phyloP scores from a whole-genome alignment of 2,113 vertebrate species.

The Pholis gunnellus region DNA sequence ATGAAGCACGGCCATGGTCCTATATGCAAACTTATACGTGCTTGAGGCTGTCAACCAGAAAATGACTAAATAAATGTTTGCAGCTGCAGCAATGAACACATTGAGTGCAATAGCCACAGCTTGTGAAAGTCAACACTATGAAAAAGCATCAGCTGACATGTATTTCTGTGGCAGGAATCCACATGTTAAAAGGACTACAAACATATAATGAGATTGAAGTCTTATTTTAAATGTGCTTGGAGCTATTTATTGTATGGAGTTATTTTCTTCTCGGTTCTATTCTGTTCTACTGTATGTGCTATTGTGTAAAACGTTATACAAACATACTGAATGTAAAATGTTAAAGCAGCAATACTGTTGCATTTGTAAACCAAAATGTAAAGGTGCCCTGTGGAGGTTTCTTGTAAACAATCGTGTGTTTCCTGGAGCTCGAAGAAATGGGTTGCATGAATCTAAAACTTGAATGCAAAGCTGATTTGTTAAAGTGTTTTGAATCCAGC shows the following conservation, averaged over 20 bases:
- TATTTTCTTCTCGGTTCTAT: neutral
- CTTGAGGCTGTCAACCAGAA: neutral
- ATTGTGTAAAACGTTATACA: neutral
- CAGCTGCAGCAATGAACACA: neutral
- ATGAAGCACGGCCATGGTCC: neutral
- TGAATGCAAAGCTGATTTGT: too few species aligned
- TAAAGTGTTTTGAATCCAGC: too few species aligned
- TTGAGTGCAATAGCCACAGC: neutral
- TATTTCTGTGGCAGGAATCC: neutral
- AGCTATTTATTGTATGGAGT: neutral
- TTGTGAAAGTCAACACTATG: neutral
- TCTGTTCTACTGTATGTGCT: neutral
- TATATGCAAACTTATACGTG: slow-evolving; percentile 12
- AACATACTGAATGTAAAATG: neutral
- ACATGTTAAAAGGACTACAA: neutral
- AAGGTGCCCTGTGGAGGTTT: neutral
- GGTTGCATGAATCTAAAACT: too few species aligned
- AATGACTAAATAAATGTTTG: neutral
- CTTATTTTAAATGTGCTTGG: neutral
- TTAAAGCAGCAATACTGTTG: neutral
- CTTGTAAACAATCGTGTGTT: neutral
- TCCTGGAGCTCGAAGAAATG: too few species aligned
- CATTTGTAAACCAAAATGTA: neutral
- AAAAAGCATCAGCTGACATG: neutral
- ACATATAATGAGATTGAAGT: neutral